Evolutionary conservation across 2,797 vertebrate genomes (phyloP).

Genomic region (Enteromius treurensis): DNA sequence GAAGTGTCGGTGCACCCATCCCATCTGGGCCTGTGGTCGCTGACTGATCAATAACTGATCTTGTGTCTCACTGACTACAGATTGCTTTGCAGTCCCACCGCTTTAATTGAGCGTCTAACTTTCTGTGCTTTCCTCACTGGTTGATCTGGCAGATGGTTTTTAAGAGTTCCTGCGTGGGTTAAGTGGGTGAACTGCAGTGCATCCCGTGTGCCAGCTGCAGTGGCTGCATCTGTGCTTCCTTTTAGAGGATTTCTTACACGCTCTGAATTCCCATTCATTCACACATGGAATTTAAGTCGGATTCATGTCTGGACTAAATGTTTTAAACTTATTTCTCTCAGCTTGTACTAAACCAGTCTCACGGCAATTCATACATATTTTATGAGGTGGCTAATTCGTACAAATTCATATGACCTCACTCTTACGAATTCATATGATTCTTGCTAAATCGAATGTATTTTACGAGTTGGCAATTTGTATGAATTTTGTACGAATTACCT

Average conservation of each 20-base stretch:
- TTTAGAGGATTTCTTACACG: not conserved
- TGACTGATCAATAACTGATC: conserved; percentile 53
- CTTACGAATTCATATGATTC: too few relatives aligned
- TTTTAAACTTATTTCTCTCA: not conserved
- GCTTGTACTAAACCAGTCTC: too few relatives aligned
- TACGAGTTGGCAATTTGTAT: too few relatives aligned
- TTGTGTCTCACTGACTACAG: conserved; percentile 46
- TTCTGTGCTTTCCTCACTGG: conserved; percentile 16
- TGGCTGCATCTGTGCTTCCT: not conserved
- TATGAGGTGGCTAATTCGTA: too few relatives aligned
- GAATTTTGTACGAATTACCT: too few relatives aligned
- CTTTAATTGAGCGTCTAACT: conserved; percentile 38
- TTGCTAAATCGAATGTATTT: too few relatives aligned
- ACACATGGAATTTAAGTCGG: conserved; percentile 7
- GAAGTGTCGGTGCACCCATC: not conserved
- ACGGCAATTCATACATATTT: too few relatives aligned
- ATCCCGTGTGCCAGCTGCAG: conserved; percentile 13
- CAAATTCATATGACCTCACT: too few relatives aligned
- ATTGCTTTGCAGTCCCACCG: conserved; percentile 20
- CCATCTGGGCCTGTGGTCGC: not conserved
- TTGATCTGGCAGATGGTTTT: conserved; percentile 53
- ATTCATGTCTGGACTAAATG: not conserved
- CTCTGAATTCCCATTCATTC: not conserved
- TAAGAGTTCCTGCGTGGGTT: conserved; percentile 45
- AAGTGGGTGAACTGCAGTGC: conserved; percentile 16